Percentiles rank a stretch among this genome's conserved stretches.
Conservation (phyloP, 2,113 vertebrate species). For the Paracyprichromis sp. region DNA sequence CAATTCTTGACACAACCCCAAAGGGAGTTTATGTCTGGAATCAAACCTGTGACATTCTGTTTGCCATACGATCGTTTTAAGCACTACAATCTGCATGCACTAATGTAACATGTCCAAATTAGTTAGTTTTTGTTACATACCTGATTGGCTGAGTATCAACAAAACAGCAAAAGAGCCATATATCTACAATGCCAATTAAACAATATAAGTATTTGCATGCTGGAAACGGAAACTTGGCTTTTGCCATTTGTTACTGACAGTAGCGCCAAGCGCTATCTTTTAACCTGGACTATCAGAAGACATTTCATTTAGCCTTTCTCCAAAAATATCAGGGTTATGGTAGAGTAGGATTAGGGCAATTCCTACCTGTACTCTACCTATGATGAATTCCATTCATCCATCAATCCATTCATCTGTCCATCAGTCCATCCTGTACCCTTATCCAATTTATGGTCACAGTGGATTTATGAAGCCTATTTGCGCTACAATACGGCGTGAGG, state of each 20-base stretch:
- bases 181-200: neutral
- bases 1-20: neutral
- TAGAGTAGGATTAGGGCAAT: neutral
- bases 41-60: neutral
- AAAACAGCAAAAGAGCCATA: neutral
- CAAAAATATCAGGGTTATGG: neutral
- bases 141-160: neutral
- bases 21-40: neutral
- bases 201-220: neutral
- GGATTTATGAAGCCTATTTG: neutral
- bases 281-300: neutral
- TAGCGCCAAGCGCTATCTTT: neutral
- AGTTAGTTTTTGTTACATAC: neutral
- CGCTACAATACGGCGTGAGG: fast-evolving
- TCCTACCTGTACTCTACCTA: neutral
- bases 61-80: neutral
- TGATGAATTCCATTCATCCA: neutral
- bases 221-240: neutral
- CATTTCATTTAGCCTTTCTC: neutral
- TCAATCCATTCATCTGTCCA: neutral
- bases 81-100: neutral
- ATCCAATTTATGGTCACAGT: neutral
- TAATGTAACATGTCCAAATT: neutral
- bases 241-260: neutral
- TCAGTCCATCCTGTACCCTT: neutral